Evolutionary conservation across 2,797 vertebrate genomes (phyloP), one percentile per base, ranked within the genome.

Genomic region (Onychomys arenicola): DNA sequence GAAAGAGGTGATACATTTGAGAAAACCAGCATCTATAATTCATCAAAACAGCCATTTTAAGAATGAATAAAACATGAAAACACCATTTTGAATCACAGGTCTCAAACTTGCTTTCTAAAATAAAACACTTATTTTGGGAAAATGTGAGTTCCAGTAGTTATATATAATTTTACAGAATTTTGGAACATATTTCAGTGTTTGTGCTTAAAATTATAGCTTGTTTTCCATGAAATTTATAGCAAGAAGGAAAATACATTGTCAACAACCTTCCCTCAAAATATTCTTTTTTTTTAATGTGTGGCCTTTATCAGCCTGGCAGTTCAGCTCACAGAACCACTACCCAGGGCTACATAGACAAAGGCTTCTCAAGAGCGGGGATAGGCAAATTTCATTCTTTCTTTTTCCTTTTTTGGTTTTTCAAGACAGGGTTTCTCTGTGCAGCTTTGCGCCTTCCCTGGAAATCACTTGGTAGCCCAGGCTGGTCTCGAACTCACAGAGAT

Each of bases 1-100:
- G n/a, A 97, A 93, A 95, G 93, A 97, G 73, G 25, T 97, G 97
- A 96, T 88, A 92, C n/a, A 90, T 85, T 89, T 91, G 67, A 90
- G 57, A 85, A 94, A 92, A 71, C n/a, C 89, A 52, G n/a, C 46
- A 97, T 97, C 75, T 97, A 96, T 98, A 96, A 97, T 97, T 98
- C 96, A 98, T 95, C 93, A 97, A 89, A 97, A 81, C 59, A 63
- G 55, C 43, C 61, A 63, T 97, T 97, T 95, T 76, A 61, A 97
- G 96, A 96, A 97, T 97, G 76, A 97, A 97, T 97, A 96, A 98
- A 98, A 94, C 25, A 96, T 95, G 13, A 5, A 12, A 34, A 93
- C 25, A 84, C 9, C 71, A 86, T 71, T 88, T 49, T 69, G 75
- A 94, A 97, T 77, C 86, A 77, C 49, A 96, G 78, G 43, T 82